phyloP scores from a whole-genome alignment of 2,797 vertebrate genomes.

The Tauraco hartlaubi region DNA sequence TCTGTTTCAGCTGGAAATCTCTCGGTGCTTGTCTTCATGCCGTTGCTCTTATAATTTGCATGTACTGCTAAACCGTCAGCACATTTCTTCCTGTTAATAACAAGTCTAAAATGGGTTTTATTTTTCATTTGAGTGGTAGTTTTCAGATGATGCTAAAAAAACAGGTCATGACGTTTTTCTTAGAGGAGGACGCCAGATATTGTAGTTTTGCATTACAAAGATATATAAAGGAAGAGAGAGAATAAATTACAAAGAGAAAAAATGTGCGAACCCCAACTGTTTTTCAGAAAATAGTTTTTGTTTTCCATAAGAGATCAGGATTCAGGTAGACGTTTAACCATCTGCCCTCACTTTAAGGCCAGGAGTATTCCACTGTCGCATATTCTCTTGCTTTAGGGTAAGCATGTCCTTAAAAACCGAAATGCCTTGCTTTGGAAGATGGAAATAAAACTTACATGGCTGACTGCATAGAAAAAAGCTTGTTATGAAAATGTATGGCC shows the following conservation, averaged over 20 bases:
- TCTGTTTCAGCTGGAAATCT: constrained; percentile 14
- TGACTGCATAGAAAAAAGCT: neutral
- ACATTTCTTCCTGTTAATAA: neutral
- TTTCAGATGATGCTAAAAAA: neutral
- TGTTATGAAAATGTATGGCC: neutral
- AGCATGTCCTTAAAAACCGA: neutral
- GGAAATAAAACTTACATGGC: neutral
- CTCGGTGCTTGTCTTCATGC: neutral
- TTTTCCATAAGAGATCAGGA: neutral
- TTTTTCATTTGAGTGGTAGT: neutral
- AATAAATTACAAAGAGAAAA: neutral
- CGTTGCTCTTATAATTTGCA: neutral
- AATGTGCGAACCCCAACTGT: neutral
- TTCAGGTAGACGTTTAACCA: neutral
- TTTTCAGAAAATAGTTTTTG: neutral
- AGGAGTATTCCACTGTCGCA: neutral
- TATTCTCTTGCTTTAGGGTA: neutral
- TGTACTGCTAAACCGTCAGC: neutral
- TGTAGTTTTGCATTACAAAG: neutral
- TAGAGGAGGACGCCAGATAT: neutral
- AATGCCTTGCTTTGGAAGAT: neutral
- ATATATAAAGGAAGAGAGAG: neutral
- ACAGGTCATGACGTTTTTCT: neutral
- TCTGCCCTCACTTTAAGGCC: neutral
- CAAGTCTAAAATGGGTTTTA: neutral